Conservation (phyloP, 2,888 invertebrate genomes). For the Emesis furor region DNA sequence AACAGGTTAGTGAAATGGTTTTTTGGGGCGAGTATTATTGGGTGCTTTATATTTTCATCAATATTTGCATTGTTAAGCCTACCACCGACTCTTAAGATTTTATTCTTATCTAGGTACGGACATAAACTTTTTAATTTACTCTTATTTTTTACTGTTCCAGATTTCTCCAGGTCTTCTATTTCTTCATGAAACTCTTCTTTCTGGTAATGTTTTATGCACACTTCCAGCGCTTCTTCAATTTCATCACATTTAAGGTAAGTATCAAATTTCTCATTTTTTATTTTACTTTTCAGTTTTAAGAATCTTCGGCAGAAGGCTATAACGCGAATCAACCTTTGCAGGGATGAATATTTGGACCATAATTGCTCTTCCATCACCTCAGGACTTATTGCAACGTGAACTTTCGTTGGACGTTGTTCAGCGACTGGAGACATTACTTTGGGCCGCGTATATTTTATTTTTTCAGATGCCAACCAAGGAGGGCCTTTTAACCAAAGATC, state of each 20-base stretch:
- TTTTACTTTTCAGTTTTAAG: conserved; percentile 22
- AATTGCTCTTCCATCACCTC: conserved; percentile 20
- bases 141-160: conserved; percentile 35
- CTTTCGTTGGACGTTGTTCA: neutral
- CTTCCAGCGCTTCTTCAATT: conserved; percentile 1
- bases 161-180: conserved; percentile 19
- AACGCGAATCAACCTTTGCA: conserved; percentile 43
- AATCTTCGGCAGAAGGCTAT: conserved; percentile 57
- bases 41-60: neutral
- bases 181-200: conserved; percentile 22
- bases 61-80: conserved; percentile 50
- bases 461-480: neutral
- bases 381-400: neutral
- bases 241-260: conserved; percentile 5
- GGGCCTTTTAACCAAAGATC: neutral
- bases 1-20: neutral
- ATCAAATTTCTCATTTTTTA: neutral
- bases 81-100: conserved; percentile 70
- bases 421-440: neutral
- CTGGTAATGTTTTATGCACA: conserved; percentile 41
- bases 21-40: neutral
- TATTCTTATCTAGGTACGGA: conserved; percentile 58
- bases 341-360: conserved; percentile 48
- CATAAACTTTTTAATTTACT: conserved; percentile 53
- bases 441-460: neutral